A percentile compares a stretch with the other conserved stretches of the same genome.
These are phyloP conservation scores for Drosophila affinis DNA, from an alignment of 2,888 invertebrate genomes.

Conservation along the genomic window DNA sequence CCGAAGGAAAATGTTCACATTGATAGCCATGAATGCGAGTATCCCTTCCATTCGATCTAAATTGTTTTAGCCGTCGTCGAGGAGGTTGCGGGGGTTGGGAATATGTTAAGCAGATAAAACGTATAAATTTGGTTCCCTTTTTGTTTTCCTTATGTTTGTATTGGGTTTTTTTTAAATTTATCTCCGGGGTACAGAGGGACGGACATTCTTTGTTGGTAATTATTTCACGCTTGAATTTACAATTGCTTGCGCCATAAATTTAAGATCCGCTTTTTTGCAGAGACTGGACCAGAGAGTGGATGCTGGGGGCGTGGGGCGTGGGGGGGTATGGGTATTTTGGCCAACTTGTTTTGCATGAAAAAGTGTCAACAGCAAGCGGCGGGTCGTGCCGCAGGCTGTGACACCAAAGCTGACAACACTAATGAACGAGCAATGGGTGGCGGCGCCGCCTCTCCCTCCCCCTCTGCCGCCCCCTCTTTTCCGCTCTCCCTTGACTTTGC, in stretches of 20 bases:
- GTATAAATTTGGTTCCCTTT: slow-evolving; percentile 49
- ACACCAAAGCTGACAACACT: slow-evolving; percentile 68
- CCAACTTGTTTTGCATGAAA: slow-evolving; percentile 47
- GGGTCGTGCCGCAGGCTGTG: slow-evolving; percentile 51
- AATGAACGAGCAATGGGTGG: slow-evolving; percentile 62
- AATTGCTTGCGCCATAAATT: slow-evolving; percentile 46
- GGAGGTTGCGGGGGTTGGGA: slow-evolving; percentile 46
- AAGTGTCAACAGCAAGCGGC: slow-evolving; percentile 53
- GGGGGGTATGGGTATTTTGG: slow-evolving; percentile 28
- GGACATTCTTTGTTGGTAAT: slow-evolving; percentile 50
- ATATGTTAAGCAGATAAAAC: slow-evolving; percentile 71
- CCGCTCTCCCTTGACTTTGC: slow-evolving; percentile 17
- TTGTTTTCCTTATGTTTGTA: slow-evolving; percentile 20
- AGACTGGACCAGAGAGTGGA: background rate
- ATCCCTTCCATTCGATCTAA: slow-evolving; percentile 70
- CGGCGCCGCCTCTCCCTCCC: slow-evolving; percentile 30
- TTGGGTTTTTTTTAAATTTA: slow-evolving; percentile 58
- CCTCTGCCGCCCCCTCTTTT: background rate
- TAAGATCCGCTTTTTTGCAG: slow-evolving; percentile 4
- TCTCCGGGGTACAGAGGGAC: slow-evolving; percentile 31
- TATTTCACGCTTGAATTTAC: slow-evolving; percentile 44
- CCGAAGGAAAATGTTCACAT: slow-evolving; percentile 60
- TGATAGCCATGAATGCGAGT: slow-evolving; percentile 51
- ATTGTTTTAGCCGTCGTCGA: slow-evolving; percentile 56
- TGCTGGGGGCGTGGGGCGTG: background rate